phyloP scores from a whole-genome alignment of 2,113 vertebrate genomes.

The Chaetodon trifascialis region DNA sequence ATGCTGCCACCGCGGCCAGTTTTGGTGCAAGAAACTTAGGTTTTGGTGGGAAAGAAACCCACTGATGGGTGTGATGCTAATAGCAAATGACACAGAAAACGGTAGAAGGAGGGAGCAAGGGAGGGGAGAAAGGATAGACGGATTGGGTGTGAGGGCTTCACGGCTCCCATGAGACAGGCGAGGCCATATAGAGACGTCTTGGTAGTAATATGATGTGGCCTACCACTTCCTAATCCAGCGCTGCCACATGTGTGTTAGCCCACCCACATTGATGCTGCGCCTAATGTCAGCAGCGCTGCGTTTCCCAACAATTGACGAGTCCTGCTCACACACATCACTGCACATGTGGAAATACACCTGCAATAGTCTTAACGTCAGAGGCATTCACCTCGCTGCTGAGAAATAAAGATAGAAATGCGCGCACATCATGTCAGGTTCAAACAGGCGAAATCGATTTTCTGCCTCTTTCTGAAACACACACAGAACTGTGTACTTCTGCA shows the following conservation, averaged over 20 bases:
- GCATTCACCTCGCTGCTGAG: neutral
- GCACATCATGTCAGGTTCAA: conserved; percentile 4
- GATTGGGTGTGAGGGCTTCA: conserved; percentile 67
- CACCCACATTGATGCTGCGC: conserved; percentile 84
- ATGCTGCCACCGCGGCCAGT: conserved; percentile 9
- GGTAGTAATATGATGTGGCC: conserved; percentile 89
- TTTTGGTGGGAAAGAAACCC: conserved; percentile 55
- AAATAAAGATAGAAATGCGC: neutral
- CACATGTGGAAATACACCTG: conserved; percentile 42
- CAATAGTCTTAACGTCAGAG: conserved; percentile 2
- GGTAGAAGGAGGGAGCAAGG: conserved; percentile 27
- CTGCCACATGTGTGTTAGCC: conserved; percentile 87
- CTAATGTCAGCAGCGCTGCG: conserved; percentile 18
- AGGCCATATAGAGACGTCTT: conserved; percentile 86
- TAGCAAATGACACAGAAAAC: conserved; percentile 56
- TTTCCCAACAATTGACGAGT: conserved; percentile 50
- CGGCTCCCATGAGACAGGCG: conserved; percentile 77
- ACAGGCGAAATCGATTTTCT: conserved; percentile 9
- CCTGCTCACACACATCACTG: conserved; percentile 26
- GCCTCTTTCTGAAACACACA: conserved; percentile 5
- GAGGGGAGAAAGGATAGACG: conserved; percentile 15
- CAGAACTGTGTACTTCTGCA: conserved; percentile 21
- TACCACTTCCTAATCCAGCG: conserved; percentile 90
- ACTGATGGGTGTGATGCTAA: conserved; percentile 59
- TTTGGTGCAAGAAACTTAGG: conserved; percentile 35